These are phyloP conservation scores for Myiothlypis chrysogaster DNA, from an alignment of 2,797 vertebrate genomes.

Conservation along the genomic window DNA sequence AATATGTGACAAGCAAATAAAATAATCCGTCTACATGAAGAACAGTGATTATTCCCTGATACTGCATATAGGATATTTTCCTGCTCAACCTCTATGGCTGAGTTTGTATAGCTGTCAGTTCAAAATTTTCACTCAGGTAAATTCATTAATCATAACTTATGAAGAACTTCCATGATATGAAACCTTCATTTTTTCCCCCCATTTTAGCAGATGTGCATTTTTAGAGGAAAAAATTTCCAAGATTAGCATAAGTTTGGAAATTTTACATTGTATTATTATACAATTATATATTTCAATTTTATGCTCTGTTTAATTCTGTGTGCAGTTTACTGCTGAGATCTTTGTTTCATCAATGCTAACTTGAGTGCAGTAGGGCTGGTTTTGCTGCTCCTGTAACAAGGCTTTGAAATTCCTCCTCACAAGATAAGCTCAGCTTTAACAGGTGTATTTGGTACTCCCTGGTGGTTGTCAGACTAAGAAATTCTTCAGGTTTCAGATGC, in stretches of 20 bases:
- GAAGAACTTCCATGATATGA: not conserved
- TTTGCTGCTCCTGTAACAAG: not conserved
- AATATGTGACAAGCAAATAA: not conserved
- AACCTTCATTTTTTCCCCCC: fast-evolving
- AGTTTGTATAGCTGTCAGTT: not conserved
- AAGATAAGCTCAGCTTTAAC: not conserved
- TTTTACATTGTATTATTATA: not conserved
- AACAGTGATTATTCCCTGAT: not conserved
- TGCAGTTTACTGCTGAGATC: not conserved
- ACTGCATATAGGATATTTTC: not conserved
- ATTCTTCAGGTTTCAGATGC: slow-evolving; percentile 39
- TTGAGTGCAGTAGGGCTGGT: not conserved
- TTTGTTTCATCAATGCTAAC: not conserved
- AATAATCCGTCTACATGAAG: not conserved
- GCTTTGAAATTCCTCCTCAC: not conserved
- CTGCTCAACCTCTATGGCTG: not conserved
- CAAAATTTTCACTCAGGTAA: not conserved
- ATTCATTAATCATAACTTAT: not conserved
- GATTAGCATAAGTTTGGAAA: not conserved
- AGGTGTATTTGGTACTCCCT: not conserved
- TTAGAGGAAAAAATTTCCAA: not conserved
- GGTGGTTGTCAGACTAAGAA: slow-evolving; percentile 32
- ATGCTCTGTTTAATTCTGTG: not conserved
- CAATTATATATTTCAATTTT: not conserved
- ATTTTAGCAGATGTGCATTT: not conserved